A percentile compares a stretch with the other conserved stretches of the same genome.
These are phyloP conservation scores for Tipula confusa DNA, from an alignment of 2,888 invertebrate species.

Conservation along the genomic window DNA sequence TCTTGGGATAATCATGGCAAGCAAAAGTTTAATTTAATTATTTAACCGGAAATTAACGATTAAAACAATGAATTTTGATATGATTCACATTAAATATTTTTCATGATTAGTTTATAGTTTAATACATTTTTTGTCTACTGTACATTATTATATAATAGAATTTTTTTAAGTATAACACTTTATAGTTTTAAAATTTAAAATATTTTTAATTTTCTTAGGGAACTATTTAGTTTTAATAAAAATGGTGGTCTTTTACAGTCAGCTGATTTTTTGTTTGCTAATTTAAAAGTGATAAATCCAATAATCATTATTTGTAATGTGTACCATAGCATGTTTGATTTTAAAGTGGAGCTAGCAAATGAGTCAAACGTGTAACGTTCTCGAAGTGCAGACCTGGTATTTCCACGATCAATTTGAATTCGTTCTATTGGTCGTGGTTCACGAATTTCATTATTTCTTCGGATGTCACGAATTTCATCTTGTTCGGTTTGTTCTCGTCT, in stretches of 20 bases:
- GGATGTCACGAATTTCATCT: neutral
- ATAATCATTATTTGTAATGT: neutral
- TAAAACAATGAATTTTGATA: neutral
- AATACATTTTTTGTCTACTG: neutral
- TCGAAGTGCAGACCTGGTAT: neutral
- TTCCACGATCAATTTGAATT: neutral
- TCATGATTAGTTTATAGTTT: neutral
- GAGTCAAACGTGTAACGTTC: neutral
- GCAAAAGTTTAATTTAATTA: too few relatives aligned
- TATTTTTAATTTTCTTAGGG: neutral
- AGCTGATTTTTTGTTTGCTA: neutral
- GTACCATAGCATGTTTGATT: neutral
- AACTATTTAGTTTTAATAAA: neutral
- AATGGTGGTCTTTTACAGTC: neutral
- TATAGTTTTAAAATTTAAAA: neutral
- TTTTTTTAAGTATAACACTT: neutral
- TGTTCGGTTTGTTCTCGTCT: neutral
- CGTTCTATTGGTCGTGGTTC: neutral
- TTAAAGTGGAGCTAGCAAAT: neutral
- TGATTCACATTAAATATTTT: neutral
- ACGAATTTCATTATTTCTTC: neutral
- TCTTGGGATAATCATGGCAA: too few relatives aligned
- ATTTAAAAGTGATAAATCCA: neutral
- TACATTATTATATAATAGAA: neutral
- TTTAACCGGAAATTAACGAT: too few relatives aligned